A percentile compares a stretch with the other conserved stretches of the same genome.
These are phyloP conservation scores for Aelia acuminata DNA, from an alignment of 2,888 invertebrate genomes.

Conservation along the genomic window DNA sequence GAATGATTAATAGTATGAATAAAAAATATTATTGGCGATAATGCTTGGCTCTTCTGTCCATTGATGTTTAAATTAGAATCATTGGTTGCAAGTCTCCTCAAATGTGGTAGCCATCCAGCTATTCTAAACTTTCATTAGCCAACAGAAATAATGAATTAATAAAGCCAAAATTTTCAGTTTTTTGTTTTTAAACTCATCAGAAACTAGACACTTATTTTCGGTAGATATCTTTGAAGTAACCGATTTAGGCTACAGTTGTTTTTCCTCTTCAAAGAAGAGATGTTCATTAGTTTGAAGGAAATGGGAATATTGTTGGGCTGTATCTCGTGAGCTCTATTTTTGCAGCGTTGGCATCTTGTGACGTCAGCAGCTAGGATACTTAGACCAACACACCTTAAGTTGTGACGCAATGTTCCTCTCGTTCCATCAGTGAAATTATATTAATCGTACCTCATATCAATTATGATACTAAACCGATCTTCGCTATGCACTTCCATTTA, in stretches of 20 bases:
- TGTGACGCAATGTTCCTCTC: not conserved
- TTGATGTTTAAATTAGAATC: not conserved
- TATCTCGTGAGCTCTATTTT: not conserved
- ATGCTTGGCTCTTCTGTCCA: not conserved
- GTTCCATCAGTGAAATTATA: not conserved
- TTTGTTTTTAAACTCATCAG: too few relatives aligned
- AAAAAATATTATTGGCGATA: not conserved
- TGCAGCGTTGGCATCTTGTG: not conserved
- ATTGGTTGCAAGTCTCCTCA: not conserved
- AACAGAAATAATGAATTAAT: not conserved
- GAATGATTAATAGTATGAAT: too few relatives aligned
- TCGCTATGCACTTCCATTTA: too few relatives aligned
- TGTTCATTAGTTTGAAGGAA: not conserved
- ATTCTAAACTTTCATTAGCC: not conserved
- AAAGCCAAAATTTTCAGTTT: not conserved
- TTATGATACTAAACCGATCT: too few relatives aligned
- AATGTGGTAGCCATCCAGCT: not conserved
- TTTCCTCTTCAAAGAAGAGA: not conserved
- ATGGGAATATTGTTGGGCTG: not conserved
- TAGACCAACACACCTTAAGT: not conserved
- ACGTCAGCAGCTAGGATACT: not conserved
- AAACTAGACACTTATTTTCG: not conserved
- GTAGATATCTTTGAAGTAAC: not conserved
- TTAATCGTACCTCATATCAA: not conserved
- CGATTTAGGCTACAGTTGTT: not conserved